These are phyloP conservation scores for Pseudomyrmex gracilis DNA, from an alignment of 1,140 invertebrate species.

Conservation along the genomic window DNA sequence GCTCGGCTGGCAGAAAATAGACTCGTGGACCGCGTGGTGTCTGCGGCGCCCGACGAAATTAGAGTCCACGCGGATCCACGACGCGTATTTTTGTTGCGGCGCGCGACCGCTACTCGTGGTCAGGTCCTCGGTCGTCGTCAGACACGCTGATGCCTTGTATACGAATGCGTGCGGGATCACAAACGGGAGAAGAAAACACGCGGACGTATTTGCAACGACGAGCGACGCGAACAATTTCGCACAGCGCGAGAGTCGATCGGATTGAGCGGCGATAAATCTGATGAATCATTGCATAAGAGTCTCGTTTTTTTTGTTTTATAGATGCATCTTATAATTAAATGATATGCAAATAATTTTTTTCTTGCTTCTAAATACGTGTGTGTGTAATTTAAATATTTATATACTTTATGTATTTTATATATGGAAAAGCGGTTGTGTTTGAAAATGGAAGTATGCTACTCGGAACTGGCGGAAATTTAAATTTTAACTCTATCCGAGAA, in stretches of 20 bases:
- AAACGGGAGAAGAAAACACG: conserved; percentile 27
- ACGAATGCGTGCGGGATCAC: conserved; percentile 26
- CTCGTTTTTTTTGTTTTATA: neutral
- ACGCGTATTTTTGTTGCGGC: conserved; percentile 76
- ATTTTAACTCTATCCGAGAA: conserved; percentile 32
- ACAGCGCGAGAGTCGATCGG: neutral
- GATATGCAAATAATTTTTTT: neutral
- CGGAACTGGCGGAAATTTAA: conserved; percentile 39
- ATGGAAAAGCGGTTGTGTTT: neutral
- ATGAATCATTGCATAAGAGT: neutral
- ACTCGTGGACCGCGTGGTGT: conserved; percentile 82
- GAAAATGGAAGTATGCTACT: neutral
- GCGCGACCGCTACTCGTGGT: conserved; percentile 62
- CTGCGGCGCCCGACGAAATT: conserved; percentile 81
- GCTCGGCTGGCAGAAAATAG: conserved; percentile 74
- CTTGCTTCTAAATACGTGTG: neutral
- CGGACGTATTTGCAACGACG: neutral
- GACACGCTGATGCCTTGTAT: conserved; percentile 33
- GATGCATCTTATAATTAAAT: neutral
- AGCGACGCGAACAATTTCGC: conserved; percentile 1
- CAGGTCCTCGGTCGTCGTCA: conserved; percentile 27
- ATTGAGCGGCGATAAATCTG: neutral
- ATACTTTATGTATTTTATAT: neutral
- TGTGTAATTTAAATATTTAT: too few relatives aligned
- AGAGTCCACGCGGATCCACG: conserved; percentile 81